Base-by-base conservation (phyloP, 2,113 vertebrate species). In the Labeo rohita region DNA sequence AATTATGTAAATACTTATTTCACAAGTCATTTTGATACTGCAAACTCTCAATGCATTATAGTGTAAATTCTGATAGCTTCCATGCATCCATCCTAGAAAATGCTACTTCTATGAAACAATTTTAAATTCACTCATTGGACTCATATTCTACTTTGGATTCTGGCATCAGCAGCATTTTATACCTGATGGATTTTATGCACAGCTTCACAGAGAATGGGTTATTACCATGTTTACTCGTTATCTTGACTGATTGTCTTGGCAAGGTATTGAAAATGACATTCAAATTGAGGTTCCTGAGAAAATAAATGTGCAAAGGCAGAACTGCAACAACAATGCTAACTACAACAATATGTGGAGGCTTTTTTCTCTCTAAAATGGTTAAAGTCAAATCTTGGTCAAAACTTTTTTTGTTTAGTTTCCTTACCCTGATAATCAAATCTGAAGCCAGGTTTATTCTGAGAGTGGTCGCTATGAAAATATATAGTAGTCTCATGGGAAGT, bases 401-500 rank as follows among this genome's bases (percentile, higher is more conserved):
- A 52, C 15, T 12, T 63, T 65, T 68, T 4, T 49, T 73, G 10
- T 84, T 77, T 11, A 83, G 13, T 68, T 28, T 85, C 43, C 94
- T 96, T 89, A 98, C 98, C 98, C 87, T 99, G 98, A 91, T 99
- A 99, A 45, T 99, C 97, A 80, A 99, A 95, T 92, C 97, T 95
- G 94, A 99, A 99, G 47, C 98, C 98, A 0, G 97, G 98, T 59
- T 97, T 98, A 93, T 99, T 99, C 93, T 99, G 97, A 0, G 98
- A 99, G 90, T 99, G 98, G 92, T 99, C 98, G 0, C 98, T 99
- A 84, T 99, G 98, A 92, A 99, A 99, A 90, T 99, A 99, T 1
- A 99, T 84, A 0, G 97, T 96, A 86, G 98, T 99, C 80, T 99
- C 97, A 0, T 99, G 98, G 1, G 97, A 98, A 0, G 98, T 99